Conservation (phyloP, 1,140 invertebrate genomes). For the Anadara kagoshimensis region DNA sequence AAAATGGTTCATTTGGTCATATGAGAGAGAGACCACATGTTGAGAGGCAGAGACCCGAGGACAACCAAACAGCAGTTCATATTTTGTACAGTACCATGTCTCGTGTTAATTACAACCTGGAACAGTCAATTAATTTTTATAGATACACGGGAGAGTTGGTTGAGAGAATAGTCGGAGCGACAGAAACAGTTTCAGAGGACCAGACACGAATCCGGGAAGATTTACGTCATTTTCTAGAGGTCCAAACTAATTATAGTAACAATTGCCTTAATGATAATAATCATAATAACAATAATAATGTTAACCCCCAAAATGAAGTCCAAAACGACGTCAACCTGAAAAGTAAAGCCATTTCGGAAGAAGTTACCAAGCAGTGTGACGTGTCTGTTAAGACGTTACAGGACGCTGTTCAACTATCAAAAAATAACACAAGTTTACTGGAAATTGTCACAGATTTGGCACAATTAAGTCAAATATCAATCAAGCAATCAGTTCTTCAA, state of each 20-base stretch:
- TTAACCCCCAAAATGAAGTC: not conserved
- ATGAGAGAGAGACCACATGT: not conserved
- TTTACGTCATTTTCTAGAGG: constrained; percentile 28
- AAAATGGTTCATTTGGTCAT: not conserved
- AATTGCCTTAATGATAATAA: not conserved
- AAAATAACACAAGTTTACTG: constrained; percentile 43
- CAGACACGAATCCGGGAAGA: constrained; percentile 36
- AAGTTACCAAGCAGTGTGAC: constrained; percentile 14
- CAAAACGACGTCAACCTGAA: not conserved
- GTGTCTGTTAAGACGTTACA: constrained; percentile 24
- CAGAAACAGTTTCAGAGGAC: constrained; percentile 47
- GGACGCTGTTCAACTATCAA: constrained; percentile 33
- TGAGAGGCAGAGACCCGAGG: not conserved
- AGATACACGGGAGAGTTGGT: constrained; percentile 45
- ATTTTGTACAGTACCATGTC: constrained; percentile 30
- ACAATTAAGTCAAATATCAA: constrained; percentile 42
- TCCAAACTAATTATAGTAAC: constrained; percentile 27
- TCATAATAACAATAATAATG: not conserved
- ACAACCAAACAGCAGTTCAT: constrained; percentile 7
- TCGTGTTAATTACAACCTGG: constrained; percentile 42
- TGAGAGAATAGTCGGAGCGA: constrained; percentile 48
- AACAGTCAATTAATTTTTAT: constrained; percentile 44
- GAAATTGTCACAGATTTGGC: constrained; percentile 49
- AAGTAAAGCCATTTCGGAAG: not conserved
- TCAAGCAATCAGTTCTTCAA: constrained; percentile 38